A percentile compares a stretch with the other conserved stretches of the same genome.
These are phyloP conservation scores for Acrossocheilus fasciatus DNA, from an alignment of 2,797 vertebrate genomes.

Conservation along the genomic window DNA sequence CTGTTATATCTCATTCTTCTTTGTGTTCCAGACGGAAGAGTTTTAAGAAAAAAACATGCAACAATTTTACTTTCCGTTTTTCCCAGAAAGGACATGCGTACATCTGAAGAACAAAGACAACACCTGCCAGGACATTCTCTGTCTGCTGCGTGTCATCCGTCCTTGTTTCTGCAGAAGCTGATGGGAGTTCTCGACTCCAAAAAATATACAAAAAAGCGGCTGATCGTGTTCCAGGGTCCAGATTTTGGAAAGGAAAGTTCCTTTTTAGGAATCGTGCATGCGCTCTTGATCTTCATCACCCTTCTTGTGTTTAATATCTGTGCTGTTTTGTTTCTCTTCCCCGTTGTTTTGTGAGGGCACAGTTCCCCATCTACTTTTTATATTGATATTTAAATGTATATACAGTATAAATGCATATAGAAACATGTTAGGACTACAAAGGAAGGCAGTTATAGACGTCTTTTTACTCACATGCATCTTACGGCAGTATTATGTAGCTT, in stretches of 20 bases:
- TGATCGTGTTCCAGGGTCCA: slow-evolving; percentile 39
- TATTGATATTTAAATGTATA: slow-evolving; percentile 71
- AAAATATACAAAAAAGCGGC: slow-evolving; percentile 35
- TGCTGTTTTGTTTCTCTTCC: slow-evolving; percentile 44
- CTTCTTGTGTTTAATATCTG: slow-evolving; percentile 23
- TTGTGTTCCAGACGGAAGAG: slow-evolving; percentile 68
- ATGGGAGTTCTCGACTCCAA: slow-evolving; percentile 27
- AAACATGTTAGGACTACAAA: slow-evolving; percentile 68
- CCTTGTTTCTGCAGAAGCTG: slow-evolving; percentile 60
- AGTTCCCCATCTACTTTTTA: slow-evolving; percentile 61
- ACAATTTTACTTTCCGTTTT: slow-evolving; percentile 67
- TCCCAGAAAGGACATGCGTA: slow-evolving; percentile 66
- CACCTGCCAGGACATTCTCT: slow-evolving; percentile 62
- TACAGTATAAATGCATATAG: slow-evolving; percentile 72
- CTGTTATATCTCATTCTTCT: slow-evolving; percentile 75
- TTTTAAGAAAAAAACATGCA: slow-evolving; percentile 63
- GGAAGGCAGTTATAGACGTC: slow-evolving; percentile 66
- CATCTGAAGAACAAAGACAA: slow-evolving; percentile 58
- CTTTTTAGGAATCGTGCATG: slow-evolving; percentile 64
- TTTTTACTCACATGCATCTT: slow-evolving; percentile 70
- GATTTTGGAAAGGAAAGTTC: slow-evolving; percentile 58
- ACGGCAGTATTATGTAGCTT: slow-evolving; percentile 83
- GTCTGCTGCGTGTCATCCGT: slow-evolving; percentile 62
- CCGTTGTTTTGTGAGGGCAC: slow-evolving; percentile 63
- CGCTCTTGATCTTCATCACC: slow-evolving; percentile 27